Percentiles rank a stretch among this genome's conserved stretches.
Evolutionary conservation across 2,113 vertebrate species (phyloP).

Genomic region (Donacobius atricapilla): DNA sequence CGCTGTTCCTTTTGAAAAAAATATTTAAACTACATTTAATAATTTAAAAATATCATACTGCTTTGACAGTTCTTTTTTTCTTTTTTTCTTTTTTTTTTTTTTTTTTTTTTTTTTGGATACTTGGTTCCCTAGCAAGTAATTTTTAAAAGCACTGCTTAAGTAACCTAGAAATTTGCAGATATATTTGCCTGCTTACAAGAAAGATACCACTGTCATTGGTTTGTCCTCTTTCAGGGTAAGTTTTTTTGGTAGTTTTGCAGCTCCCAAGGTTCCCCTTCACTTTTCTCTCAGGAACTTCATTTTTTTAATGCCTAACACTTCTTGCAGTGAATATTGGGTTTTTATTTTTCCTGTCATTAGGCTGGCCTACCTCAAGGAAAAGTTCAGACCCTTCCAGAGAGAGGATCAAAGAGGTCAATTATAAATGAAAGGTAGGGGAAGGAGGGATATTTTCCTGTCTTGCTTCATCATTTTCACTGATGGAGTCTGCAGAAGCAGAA

Average conservation of each 20-base stretch:
- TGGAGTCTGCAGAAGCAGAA: conserved; percentile 50
- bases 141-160: background rate
- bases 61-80: background rate
- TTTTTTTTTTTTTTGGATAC: background rate
- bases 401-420: conserved; percentile 51
- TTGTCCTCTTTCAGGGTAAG: background rate
- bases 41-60: background rate
- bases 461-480: conserved; percentile 40
- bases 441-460: conserved; percentile 37
- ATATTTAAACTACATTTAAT: background rate
- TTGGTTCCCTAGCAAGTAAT: background rate
- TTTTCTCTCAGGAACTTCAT: conserved; percentile 1
- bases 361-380: conserved; percentile 35
- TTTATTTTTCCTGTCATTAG: conserved; percentile 34
- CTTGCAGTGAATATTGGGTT: background rate
- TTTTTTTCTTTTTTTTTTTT: background rate
- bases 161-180: background rate
- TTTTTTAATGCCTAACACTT: background rate
- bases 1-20: background rate
- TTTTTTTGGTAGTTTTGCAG: background rate
- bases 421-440: conserved; percentile 17
- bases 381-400: conserved; percentile 37
- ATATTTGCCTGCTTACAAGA: background rate
- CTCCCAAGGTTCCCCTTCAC: background rate
- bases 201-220: background rate